Base-by-base conservation (phyloP, 1,140 invertebrate genomes). In the Copidosoma floridanum region DNA sequence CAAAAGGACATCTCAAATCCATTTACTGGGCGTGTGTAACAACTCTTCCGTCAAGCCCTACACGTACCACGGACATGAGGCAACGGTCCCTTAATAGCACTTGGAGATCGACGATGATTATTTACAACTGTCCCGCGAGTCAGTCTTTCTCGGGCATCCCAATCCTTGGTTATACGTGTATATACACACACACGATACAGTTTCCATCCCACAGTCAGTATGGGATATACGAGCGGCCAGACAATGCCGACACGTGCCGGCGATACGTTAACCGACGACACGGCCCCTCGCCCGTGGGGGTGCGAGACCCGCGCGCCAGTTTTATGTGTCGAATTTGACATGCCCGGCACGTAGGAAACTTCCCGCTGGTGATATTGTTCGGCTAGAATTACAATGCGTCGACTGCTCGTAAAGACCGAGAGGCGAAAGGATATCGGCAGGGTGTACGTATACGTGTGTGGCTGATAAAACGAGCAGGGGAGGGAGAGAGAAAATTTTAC, bases 311-410 rank as follows among this genome's bases (percentile, higher is more conserved):
- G 75, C 68, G 51, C 63, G 54, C 38, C 67, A 80, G 73, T 81
- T 80, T 80, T 81, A 80, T 79, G 70, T 72, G 72, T 75, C 76
- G 74, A 78, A 78, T 74, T 79, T 81, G 78, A 78, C 71, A 80
- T 71, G 70, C 79, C 57, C 24, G 51, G 69, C 79, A 81, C 78
- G 78, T 81, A 80, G 67, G n/a, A 32, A 53, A 76, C 74, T 78
- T 79, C 74, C 75, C 73, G 71, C 76, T 78, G 75, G 71, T 71
- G 74, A 79, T 77, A 78, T 73, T 72, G 72, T 75, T 79, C 71
- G 71, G 71, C 68, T 64, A 66, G 79, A 81, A 81, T 81, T 77
- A 81, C 78, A 79, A 81, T 78, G 75, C 71, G 66, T 68, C 68
- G 68, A 64, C 60, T n/a, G n/a, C n/a, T 53, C 54, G 69, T 65